Base-by-base conservation (phyloP, 2,113 vertebrate genomes). In the Calcarius ornatus region DNA sequence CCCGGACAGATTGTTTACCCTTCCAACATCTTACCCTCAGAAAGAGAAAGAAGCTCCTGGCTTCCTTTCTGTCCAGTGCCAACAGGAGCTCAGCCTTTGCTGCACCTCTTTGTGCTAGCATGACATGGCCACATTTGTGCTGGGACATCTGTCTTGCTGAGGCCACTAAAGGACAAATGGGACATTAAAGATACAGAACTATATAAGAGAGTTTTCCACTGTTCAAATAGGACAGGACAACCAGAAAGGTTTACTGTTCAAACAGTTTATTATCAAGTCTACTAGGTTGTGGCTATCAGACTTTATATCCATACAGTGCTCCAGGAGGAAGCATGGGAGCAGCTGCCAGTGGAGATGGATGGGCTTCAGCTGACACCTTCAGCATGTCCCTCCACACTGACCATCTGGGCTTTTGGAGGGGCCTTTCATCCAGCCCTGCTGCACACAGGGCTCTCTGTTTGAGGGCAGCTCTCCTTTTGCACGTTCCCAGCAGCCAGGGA, bases 61-160 rank as follows among this genome's bases (percentile, higher is more conserved):
- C 31, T 80, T 81, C 35, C 60, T 23, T 59, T 38, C 38, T 33
- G 40, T 40, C 51, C 40, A 19, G 10, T 30, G 45, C 33, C 31
- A 76, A 50, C 35, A 92, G 45, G 17, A 75, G 7, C 12, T 73
- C 83, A 79, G 60, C 38, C 88, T 87, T 83, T 68, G 37, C 38
- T 69, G 42, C 21, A 57, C 8, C 25, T 51, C n/a, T 38, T 60
- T 70, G 45, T 7, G 3, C 54, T 53, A 7, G n/a, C 17, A 9
- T 7, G 56, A 53, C 28, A 37, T 33, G 48, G 63, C 20, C 5
- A 6, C 0, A 0, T 38, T 42, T 69, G n/a, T 48, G 27, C 54
- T 78, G 48, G 65, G 23, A 53, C 1, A 2, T 57, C 9, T 35
- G 21, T 51, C 57, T 61, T 63, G 53, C 53, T n/a, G 24, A 66